A percentile compares a stretch with the other conserved stretches of the same genome.
phyloP scores from a whole-genome alignment of 30 jellyfish, hydroid and myxozoan genomes.

The Aurelia sp. region DNA sequence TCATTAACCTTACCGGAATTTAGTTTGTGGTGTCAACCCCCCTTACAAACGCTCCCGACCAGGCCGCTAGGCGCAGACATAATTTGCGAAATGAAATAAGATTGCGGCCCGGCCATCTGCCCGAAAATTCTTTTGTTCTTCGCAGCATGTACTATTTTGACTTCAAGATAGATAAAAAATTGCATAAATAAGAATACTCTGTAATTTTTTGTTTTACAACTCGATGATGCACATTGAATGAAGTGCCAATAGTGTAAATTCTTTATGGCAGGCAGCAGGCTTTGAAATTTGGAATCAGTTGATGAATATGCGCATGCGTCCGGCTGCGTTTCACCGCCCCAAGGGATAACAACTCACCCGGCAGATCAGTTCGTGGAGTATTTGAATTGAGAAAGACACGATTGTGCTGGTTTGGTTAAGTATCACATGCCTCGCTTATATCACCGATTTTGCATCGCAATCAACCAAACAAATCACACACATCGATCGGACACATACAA shows the following conservation, averaged over 20 bases:
- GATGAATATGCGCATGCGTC: constrained; percentile 83
- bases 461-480: too few relatives aligned
- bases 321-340: constrained; percentile 75
- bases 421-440: constrained; percentile 14
- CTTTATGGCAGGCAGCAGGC: constrained; percentile 12
- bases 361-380: constrained; percentile 24
- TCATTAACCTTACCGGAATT: neutral
- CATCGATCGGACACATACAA: neutral
- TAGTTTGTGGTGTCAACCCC: constrained; percentile 30
- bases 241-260: constrained; percentile 1
- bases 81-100: constrained; percentile 39
- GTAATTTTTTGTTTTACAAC: constrained; percentile 47
- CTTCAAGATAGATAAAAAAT: constrained; percentile 33
- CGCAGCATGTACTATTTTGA: constrained; percentile 55
- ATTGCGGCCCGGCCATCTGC: constrained; percentile 77
- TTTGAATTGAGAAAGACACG: constrained; percentile 52
- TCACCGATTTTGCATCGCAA: too few relatives aligned
- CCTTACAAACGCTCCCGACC: constrained; percentile 37
- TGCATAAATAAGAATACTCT: constrained; percentile 44
- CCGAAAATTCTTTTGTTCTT: constrained; percentile 45
- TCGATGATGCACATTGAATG: constrained; percentile 23
- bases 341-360: constrained; percentile 67
- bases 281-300: too few relatives aligned
- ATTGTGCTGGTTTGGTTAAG: neutral
- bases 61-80: constrained; percentile 41